Conservation (phyloP, 2,797 vertebrate genomes). For the Amniataba percoides region DNA sequence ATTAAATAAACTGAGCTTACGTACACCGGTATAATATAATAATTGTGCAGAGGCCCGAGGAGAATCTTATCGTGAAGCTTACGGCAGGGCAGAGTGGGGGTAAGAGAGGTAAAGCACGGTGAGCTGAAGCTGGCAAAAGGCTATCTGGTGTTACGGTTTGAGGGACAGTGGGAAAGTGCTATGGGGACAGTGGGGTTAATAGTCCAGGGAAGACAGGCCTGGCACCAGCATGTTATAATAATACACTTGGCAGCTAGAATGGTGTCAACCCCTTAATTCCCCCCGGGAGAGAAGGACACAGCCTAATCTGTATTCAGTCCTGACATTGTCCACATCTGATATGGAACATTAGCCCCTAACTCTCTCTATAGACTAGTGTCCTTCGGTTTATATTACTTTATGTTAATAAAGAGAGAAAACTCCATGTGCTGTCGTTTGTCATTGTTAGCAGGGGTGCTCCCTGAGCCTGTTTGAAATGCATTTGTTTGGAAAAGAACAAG, state of each 20-base stretch:
- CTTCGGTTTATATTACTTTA: constrained; percentile 99
- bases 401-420: constrained; percentile 99
- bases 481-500: constrained; percentile 92
- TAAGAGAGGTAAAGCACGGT: constrained; percentile 39
- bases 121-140: constrained; percentile 48
- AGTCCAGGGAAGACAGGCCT: constrained; percentile 94
- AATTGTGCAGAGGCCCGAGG: constrained; percentile 22
- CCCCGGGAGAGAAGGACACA: constrained; percentile 98
- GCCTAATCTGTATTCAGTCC: constrained; percentile 99
- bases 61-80: constrained; percentile 47
- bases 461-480: constrained; percentile 95
- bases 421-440: constrained; percentile 98
- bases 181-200: constrained; percentile 91
- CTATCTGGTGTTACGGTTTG: constrained; percentile 67
- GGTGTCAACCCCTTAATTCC: constrained; percentile 98
- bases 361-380: constrained; percentile 99
- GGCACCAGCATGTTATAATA: constrained; percentile 96
- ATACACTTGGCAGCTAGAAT: constrained; percentile 96
- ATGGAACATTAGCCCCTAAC: constrained; percentile 99
- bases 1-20: constrained; percentile 53
- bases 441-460: constrained; percentile 95
- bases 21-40: constrained; percentile 31
- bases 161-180: constrained; percentile 70
- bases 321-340: constrained; percentile 99
- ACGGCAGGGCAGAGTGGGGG: constrained; percentile 33